These are phyloP conservation scores for Lota lota DNA, from an alignment of 2,113 vertebrate genomes.

Conservation along the genomic window DNA sequence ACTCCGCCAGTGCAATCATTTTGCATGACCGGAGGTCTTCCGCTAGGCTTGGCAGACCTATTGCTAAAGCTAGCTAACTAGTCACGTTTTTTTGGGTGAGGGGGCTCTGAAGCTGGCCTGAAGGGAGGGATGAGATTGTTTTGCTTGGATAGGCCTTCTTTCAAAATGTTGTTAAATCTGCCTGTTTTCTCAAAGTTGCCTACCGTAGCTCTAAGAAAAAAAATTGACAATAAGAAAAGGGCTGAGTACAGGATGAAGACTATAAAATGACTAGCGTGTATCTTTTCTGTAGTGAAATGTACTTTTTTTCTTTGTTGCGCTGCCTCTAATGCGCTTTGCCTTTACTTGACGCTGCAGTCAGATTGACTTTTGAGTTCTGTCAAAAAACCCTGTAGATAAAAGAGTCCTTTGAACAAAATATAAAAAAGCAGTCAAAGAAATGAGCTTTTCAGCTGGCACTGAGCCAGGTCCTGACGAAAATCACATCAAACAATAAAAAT, in stretches of 20 bases:
- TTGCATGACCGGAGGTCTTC: too few species aligned
- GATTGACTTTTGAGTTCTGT: conserved; percentile 56
- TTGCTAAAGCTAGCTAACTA: too few species aligned
- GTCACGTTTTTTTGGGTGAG: too few species aligned
- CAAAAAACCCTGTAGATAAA: conserved; percentile 66
- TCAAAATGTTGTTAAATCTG: too few species aligned
- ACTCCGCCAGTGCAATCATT: too few species aligned
- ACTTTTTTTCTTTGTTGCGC: conserved; percentile 34
- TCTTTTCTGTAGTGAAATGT: too few species aligned
- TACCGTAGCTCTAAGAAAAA: not conserved
- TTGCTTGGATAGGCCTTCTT: too few species aligned
- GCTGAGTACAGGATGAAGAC: conserved; percentile 22
- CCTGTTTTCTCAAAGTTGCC: too few species aligned
- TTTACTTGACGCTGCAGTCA: conserved; percentile 53
- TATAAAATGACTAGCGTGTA: conserved; percentile 6
- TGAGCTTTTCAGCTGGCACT: conserved; percentile 16
- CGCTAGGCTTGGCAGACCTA: too few species aligned
- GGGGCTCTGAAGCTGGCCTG: too few species aligned
- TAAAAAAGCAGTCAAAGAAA: conserved; percentile 53
- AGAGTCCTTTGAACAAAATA: conserved; percentile 55
- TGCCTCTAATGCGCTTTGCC: conserved; percentile 53
- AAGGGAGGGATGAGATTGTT: too few species aligned
- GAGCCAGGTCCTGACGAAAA: conserved; percentile 56
- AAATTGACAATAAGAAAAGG: not conserved
- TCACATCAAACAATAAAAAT: conserved; percentile 66